These are phyloP conservation scores for Rhea americana DNA, from an alignment of 2,113 vertebrate species.

Conservation along the genomic window DNA sequence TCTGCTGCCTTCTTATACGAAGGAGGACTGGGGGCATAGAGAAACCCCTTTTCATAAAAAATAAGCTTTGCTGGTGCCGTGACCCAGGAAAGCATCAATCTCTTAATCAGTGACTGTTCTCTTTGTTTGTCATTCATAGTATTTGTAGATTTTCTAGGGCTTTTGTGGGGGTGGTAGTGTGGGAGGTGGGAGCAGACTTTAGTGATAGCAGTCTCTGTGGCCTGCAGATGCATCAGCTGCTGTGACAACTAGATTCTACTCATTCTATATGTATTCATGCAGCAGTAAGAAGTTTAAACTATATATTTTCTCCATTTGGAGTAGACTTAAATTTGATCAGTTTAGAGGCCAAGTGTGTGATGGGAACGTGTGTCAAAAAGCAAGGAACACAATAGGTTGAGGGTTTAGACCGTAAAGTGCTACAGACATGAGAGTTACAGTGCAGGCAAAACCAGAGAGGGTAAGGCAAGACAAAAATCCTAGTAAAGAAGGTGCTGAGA, in stretches of 20 bases:
- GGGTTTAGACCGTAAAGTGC: neutral
- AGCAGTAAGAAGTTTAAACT: neutral
- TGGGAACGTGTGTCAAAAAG: neutral
- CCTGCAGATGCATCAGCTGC: neutral
- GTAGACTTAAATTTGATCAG: neutral
- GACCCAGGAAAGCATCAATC: neutral
- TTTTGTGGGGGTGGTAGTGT: neutral
- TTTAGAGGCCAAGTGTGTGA: neutral
- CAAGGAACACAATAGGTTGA: neutral
- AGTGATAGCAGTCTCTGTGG: neutral
- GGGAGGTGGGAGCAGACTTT: neutral
- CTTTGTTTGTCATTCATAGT: neutral
- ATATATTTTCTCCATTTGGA: neutral
- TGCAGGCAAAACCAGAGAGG: neutral
- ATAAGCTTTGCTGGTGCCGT: neutral
- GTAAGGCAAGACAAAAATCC: neutral
- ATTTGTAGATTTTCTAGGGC: neutral
- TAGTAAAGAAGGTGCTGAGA: neutral
- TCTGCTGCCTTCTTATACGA: neutral
- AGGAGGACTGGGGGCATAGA: neutral
- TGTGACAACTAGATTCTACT: neutral
- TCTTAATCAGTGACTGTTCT: neutral
- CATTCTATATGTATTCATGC: neutral
- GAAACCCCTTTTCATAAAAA: rapidly evolving
- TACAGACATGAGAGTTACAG: neutral